Conservation (phyloP, 2,797 vertebrate species). For the Alca torda region DNA sequence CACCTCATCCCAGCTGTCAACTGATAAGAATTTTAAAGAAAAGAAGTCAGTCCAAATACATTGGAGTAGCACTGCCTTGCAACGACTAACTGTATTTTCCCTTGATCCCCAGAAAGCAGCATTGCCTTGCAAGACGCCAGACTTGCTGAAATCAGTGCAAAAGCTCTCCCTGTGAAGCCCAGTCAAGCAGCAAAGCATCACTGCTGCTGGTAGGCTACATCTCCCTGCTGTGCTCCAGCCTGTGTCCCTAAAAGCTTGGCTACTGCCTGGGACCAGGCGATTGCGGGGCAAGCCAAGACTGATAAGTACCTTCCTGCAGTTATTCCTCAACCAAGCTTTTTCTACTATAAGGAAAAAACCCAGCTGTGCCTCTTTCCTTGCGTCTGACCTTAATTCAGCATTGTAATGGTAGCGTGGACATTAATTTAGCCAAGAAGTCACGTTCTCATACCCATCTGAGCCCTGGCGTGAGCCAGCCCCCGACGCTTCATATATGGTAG, state of each 20-base stretch:
- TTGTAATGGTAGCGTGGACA: not conserved
- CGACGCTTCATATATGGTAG: rapidly evolving
- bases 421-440: not conserved
- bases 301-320: not conserved
- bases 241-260: not conserved
- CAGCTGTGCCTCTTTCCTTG: not conserved
- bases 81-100: not conserved
- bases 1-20: not conserved
- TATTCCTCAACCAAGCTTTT: not conserved
- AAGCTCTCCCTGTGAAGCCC: not conserved
- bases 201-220: not conserved
- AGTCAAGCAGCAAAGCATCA: not conserved
- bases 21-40: not conserved
- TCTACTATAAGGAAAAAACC: not conserved
- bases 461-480: rapidly evolving
- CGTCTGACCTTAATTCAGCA: not conserved
- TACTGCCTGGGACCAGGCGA: not conserved
- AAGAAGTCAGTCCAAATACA: not conserved
- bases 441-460: not conserved
- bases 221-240: rapidly evolving
- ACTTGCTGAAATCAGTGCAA: rapidly evolving
- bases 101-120: not conserved
- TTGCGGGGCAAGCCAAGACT: not conserved
- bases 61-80: not conserved
- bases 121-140: not conserved